These are phyloP conservation scores for Temnopleurus reevesii DNA, from an alignment of 53 echinoderm and acorn worm genomes.

Conservation along the genomic window DNA sequence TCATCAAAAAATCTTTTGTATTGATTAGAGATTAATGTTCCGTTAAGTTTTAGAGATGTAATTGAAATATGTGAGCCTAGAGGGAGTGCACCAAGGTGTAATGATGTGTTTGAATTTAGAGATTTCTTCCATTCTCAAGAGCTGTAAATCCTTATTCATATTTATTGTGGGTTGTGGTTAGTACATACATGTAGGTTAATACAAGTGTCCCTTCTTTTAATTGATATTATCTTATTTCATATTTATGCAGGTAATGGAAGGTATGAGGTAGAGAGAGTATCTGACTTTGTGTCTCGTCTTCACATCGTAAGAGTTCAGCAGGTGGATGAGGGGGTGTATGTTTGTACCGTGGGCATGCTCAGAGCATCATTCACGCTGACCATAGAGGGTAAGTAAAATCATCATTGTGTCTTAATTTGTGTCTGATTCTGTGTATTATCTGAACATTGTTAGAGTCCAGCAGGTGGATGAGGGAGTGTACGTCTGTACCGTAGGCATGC, in stretches of 20 bases:
- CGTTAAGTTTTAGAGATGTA: too few species aligned
- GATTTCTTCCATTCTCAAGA: too few species aligned
- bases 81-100: too few species aligned
- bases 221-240: background rate
- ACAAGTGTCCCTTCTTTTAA: background rate
- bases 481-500: slow-evolving; percentile 72
- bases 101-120: too few species aligned
- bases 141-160: too few species aligned
- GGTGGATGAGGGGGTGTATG: slow-evolving; percentile 74
- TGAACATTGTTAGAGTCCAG: slow-evolving; percentile 63
- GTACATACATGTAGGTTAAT: too few species aligned
- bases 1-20: too few species aligned
- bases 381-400: slow-evolving; percentile 71
- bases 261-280: slow-evolving; percentile 36
- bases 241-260: background rate
- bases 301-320: slow-evolving; percentile 61
- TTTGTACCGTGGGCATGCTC: slow-evolving; percentile 74
- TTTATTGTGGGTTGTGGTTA: too few species aligned
- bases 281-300: slow-evolving; percentile 62
- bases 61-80: too few species aligned
- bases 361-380: slow-evolving; percentile 69
- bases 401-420: too few species aligned
- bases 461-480: slow-evolving; percentile 74
- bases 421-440: too few species aligned
- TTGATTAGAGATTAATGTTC: too few species aligned